A percentile compares a stretch with the other conserved stretches of the same genome.
Conservation (phyloP, 2,113 vertebrate genomes). For the Cyprinodon variegatus region DNA sequence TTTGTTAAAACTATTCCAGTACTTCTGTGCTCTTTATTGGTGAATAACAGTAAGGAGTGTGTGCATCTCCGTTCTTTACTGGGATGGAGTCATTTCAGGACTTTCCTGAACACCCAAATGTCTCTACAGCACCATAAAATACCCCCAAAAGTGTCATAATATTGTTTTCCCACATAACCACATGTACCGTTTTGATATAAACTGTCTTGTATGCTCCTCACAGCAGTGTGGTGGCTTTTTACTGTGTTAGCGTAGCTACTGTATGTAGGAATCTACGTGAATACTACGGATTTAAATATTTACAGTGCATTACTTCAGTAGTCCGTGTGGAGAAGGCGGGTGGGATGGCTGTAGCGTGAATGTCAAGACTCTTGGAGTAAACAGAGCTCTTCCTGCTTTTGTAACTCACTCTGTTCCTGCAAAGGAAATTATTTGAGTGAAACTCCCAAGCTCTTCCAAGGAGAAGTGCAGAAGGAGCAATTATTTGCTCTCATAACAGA, state of each 20-base stretch:
- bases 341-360: conserved; percentile 25
- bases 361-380: conserved; percentile 31
- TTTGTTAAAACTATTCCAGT: no score
- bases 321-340: not conserved
- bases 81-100: not conserved
- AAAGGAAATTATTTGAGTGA: not conserved
- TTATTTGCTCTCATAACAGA: not conserved
- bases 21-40: no score
- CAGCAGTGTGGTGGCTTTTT: not conserved
- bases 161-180: no score
- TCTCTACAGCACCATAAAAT: not conserved
- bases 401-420: conserved; percentile 16
- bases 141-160: no score
- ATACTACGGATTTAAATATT: not conserved
- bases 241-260: not conserved
- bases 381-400: conserved; percentile 64
- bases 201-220: not conserved
- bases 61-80: no score
- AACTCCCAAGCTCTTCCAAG: not conserved
- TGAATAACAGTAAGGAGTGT: no score
- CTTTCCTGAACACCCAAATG: not conserved
- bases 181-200: no score
- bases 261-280: not conserved
- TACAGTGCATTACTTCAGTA: not conserved
- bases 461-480: not conserved